These are phyloP conservation scores for Rhinichthys klamathensis DNA, from an alignment of 2,113 vertebrate genomes.

Conservation along the genomic window DNA sequence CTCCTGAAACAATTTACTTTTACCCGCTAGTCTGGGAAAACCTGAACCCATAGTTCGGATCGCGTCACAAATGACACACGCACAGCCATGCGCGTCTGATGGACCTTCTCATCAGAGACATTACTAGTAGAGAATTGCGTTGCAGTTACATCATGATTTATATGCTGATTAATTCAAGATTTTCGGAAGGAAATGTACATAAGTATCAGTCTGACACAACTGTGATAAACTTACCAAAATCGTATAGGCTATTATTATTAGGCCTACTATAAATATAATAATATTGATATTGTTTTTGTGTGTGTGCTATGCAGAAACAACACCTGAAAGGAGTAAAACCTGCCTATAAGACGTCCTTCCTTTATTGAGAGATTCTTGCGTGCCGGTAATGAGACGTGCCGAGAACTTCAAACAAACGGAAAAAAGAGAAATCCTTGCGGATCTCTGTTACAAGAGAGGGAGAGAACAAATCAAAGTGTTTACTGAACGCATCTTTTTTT, in stretches of 20 bases:
- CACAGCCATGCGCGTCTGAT: neutral
- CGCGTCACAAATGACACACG: neutral
- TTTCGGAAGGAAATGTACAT: neutral
- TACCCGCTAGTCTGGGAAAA: neutral
- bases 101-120: neutral
- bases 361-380: slow-evolving; percentile 23
- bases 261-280: neutral
- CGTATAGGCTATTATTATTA: neutral
- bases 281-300: neutral
- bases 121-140: neutral
- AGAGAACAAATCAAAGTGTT: slow-evolving; percentile 21
- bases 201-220: neutral
- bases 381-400: slow-evolving; percentile 35
- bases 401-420: slow-evolving; percentile 37
- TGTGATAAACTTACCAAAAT: neutral
- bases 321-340: slow-evolving; percentile 11
- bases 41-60: neutral
- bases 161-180: slow-evolving; percentile 35
- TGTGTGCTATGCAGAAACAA: slow-evolving; percentile 5
- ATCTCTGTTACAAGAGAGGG: slow-evolving; percentile 26
- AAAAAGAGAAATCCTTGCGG: slow-evolving; percentile 32
- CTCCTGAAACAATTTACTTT: neutral
- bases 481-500: neutral
- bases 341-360: slow-evolving; percentile 4
- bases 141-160: slow-evolving; percentile 31